Percentiles rank a stretch among this genome's conserved stretches.
Conservation (phyloP, 2,888 invertebrate species). For the Cantharis nigra region DNA sequence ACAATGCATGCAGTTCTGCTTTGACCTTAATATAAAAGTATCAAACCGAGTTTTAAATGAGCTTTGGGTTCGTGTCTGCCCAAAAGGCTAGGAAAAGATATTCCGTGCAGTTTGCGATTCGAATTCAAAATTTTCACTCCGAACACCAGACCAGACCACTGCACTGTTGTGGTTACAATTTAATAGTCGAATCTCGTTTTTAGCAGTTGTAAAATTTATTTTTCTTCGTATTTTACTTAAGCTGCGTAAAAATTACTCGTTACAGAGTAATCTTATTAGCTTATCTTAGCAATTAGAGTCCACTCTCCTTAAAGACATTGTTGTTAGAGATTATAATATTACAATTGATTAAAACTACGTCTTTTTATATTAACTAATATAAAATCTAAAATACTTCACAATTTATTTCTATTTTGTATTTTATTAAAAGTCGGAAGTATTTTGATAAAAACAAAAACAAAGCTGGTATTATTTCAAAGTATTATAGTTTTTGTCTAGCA, state of each 20-base stretch:
- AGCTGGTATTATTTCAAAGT: background rate
- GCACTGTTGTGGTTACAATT: background rate
- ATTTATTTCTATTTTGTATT: background rate
- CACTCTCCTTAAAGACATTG: background rate
- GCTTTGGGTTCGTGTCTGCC: no score
- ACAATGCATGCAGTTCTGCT: background rate
- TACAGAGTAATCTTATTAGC: background rate
- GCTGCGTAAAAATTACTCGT: background rate
- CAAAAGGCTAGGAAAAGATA: no score
- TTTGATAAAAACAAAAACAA: background rate
- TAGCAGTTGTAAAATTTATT: background rate
- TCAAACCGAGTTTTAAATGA: no score
- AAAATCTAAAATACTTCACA: background rate
- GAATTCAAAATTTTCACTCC: no score
- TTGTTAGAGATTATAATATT: background rate
- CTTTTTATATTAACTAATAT: background rate
- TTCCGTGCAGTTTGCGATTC: no score
- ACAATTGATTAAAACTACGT: background rate
- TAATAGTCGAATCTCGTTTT: background rate
- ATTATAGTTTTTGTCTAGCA: background rate
- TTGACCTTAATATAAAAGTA: no score
- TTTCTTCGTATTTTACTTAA: background rate
- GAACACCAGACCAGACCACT: no score
- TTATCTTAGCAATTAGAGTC: background rate
- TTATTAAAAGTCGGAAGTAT: background rate